Evolutionary conservation across 2,113 vertebrate genomes (phyloP), one percentile per base, ranked within the genome.

Genomic region (Aegypius monachus): DNA sequence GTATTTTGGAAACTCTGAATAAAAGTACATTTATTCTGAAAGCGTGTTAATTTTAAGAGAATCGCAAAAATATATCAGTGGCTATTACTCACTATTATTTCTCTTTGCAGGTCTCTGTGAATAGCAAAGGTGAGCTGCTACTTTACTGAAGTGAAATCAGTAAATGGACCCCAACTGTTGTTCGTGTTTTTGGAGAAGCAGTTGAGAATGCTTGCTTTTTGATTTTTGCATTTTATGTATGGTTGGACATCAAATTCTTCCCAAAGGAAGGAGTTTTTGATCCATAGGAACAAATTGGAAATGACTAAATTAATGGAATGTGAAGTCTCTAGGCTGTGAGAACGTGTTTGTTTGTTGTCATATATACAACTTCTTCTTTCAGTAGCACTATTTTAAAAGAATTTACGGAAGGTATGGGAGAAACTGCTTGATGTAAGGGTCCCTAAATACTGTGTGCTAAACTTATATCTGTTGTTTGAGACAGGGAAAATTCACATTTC

Each of bases 51-150:
- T 84, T 61, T 65, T 20, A 31, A 88, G 56, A 50, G 40, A 61
- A 26, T 29, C 16, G 16, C 18, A 48, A 12, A 71, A 67, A 21
- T 7, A 0, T 11, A 1, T 43, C 2, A 11, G 48, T 42, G n/a
- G 23, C 73, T 94, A 2, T 52, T 81, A 68, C 68, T 95, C 42
- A 48, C 36, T 94, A 5, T 59, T 96, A 2, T 90, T 97, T 98
- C 75, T 98, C 86, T 82, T 98, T 97, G 79, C 97, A 99, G 99
- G 98, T 99, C 50, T 99, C 98, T 96, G 99, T 99, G 94, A 99
- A 99, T 80, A 99, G 98, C 95, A 99, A 99, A 99, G 99, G 99
- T 99, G 94, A 98, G 99, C 96, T 91, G 32, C 86, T 88, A 15
- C 31, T 74, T 88, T 45, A 31, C 2, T 79, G 78, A 85, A 52